These are phyloP conservation scores for Arvicanthis niloticus DNA, from an alignment of 2,113 vertebrate genomes.

Conservation along the genomic window DNA sequence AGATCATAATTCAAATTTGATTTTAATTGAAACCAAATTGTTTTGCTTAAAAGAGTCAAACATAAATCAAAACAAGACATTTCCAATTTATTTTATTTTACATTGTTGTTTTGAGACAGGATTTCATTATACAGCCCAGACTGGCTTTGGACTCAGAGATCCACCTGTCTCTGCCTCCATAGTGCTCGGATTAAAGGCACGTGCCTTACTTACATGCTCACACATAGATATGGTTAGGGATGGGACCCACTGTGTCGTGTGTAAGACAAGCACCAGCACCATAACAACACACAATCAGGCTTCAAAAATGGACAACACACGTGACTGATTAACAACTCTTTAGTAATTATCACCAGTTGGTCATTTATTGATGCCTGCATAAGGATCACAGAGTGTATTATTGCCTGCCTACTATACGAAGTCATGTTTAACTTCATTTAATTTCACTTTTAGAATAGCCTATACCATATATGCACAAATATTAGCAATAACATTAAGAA, in stretches of 20 bases:
- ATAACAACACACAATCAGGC: not conserved
- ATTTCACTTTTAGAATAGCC: slow-evolving; percentile 46
- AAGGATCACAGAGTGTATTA: not conserved
- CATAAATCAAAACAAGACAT: slow-evolving; percentile 41
- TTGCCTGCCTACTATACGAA: not conserved
- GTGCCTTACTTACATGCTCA: not conserved
- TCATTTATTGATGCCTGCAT: not conserved
- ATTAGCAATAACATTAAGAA: not conserved
- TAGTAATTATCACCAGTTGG: not conserved
- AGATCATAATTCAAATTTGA: slow-evolving; percentile 20
- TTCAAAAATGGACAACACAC: not conserved
- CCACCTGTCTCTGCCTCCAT: not conserved
- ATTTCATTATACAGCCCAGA: not conserved
- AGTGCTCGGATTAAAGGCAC: not conserved
- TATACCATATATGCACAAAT: slow-evolving; percentile 21
- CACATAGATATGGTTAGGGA: not conserved
- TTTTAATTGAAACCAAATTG: too few species aligned
- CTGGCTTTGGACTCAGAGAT: not conserved
- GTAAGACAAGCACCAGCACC: too few species aligned
- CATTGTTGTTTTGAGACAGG: not conserved
- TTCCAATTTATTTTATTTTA: not conserved
- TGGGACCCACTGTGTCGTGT: not conserved
- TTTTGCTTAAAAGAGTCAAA: slow-evolving; percentile 31
- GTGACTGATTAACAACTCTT: not conserved
- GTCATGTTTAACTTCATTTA: slow-evolving; percentile 31